Evolutionary conservation across 2,797 vertebrate species (phyloP), one percentile per base, ranked within the genome.

Genomic region (Melanotaenia boesemani): DNA sequence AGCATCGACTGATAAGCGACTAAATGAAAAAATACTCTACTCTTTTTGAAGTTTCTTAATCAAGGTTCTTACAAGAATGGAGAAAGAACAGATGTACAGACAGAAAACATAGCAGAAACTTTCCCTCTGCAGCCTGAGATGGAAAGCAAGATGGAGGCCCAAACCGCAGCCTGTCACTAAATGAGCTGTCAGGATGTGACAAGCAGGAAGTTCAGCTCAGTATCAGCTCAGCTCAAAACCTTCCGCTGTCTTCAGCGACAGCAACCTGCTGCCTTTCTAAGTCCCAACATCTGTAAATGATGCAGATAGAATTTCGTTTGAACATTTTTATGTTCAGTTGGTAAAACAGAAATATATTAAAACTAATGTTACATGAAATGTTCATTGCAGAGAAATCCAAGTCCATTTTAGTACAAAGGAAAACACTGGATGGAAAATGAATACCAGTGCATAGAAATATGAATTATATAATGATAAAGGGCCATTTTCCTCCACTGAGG

Each of bases 141-240:
- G 60, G 78, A 89, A 72, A 69, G 70, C 60, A 55, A 88, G 82
- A 78, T 44, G 54, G 63, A 77, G 73, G 73, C 59, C 55, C 76
- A 22, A 22, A 87, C 84, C 88, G 44, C 91, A 93, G 84, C 70
- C 74, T 88, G 88, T 88, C 79, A 81, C 71, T 79, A 83, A 63
- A 83, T 80, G 87, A 89, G 74, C 76, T 81, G 74, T 76, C 81
- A 74, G 62, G 60, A 90, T 77, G 72, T 87, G 88, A 90, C 86
- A 79, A 69, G 67, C 90, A 94, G 91, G 86, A 91, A 89, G 80
- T 83, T 66, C 24, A 26, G 36, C 67, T 85, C 57, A 16, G 15
- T 76, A 59, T 67, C n/a, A 71, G 28, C 79, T 62, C n/a, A 48
- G 58, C 30, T 69, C 24, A 1, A 63, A 67, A 26, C n/a, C 24